A percentile compares a stretch with the other conserved stretches of the same genome.
These are phyloP conservation scores for Popillia japonica DNA, from an alignment of 1,140 invertebrate genomes.

Conservation along the genomic window DNA sequence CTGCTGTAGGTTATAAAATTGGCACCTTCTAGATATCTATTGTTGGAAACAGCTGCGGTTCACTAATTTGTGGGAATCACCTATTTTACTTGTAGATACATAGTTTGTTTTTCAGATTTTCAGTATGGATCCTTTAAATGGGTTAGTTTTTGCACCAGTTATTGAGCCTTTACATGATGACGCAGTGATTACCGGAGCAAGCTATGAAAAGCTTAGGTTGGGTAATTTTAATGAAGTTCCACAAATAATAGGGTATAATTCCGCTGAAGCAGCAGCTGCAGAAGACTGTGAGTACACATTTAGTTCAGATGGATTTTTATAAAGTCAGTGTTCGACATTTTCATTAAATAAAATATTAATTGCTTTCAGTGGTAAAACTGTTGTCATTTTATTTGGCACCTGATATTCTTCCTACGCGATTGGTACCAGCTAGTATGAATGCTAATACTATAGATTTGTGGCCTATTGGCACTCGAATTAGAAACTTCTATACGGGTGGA, in stretches of 20 bases:
- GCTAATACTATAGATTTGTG: neutral
- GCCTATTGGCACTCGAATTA: neutral
- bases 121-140: conserved; percentile 17
- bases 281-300: neutral
- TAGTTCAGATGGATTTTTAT: neutral
- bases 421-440: neutral
- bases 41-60: no score
- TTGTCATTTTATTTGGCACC: neutral
- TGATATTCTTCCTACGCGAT: neutral
- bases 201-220: neutral
- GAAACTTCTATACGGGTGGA: neutral
- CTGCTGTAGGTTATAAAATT: neutral
- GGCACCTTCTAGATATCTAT: no score
- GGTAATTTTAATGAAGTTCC: conserved; percentile 22
- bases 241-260: conserved; percentile 4
- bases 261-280: neutral
- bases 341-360: neutral
- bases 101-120: neutral
- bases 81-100: no score
- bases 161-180: neutral
- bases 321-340: neutral
- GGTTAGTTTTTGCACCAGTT: conserved; percentile 13
- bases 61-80: neutral
- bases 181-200: neutral
- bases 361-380: neutral